Evolutionary conservation across 2,888 invertebrate genomes (phyloP).

Genomic region (Drosophila antonietae): DNA sequence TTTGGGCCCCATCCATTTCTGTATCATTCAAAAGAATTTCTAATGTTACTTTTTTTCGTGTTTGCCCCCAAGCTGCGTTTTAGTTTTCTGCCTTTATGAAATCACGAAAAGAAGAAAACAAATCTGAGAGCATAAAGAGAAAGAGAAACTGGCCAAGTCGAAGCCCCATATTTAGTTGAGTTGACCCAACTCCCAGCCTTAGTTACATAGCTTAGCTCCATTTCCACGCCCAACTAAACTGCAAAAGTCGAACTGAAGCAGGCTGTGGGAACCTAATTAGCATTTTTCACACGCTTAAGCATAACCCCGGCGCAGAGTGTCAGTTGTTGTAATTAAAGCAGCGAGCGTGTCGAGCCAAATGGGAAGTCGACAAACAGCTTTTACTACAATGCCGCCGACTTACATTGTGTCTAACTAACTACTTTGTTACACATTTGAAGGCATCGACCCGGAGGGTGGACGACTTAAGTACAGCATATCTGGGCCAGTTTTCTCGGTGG

Average conservation of each 20-base stretch:
- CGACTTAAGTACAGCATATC: slow-evolving; percentile 91
- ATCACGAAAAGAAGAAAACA: not conserved
- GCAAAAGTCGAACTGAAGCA: slow-evolving; percentile 54
- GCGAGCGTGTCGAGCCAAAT: slow-evolving; percentile 65
- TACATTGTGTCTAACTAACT: slow-evolving; percentile 13
- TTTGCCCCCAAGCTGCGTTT: slow-evolving; percentile 61
- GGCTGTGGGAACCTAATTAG: slow-evolving; percentile 81
- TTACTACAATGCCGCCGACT: slow-evolving; percentile 26
- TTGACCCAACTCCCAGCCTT: slow-evolving; percentile 52
- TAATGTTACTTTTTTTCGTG: slow-evolving; percentile 58
- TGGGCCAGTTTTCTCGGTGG: slow-evolving; percentile 92
- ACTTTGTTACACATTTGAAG: slow-evolving; percentile 82
- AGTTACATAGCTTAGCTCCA: slow-evolving; percentile 44
- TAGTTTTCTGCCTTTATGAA: slow-evolving; percentile 64
- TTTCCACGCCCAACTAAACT: slow-evolving; percentile 63
- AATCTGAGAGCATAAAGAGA: slow-evolving; percentile 34
- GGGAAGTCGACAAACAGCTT: slow-evolving; percentile 62
- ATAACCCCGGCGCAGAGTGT: slow-evolving; percentile 44
- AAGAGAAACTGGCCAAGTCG: slow-evolving; percentile 58
- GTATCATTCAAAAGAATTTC: slow-evolving; percentile 64
- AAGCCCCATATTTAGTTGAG: slow-evolving; percentile 18
- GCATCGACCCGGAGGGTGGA: slow-evolving; percentile 91
- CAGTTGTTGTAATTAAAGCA: slow-evolving; percentile 72
- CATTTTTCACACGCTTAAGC: slow-evolving; percentile 81
- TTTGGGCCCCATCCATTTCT: slow-evolving; percentile 10